A percentile compares a stretch with the other conserved stretches of the same genome.
These are phyloP conservation scores for Poeciliopsis presidionis DNA, from an alignment of 2,797 vertebrate genomes.

Conservation along the genomic window DNA sequence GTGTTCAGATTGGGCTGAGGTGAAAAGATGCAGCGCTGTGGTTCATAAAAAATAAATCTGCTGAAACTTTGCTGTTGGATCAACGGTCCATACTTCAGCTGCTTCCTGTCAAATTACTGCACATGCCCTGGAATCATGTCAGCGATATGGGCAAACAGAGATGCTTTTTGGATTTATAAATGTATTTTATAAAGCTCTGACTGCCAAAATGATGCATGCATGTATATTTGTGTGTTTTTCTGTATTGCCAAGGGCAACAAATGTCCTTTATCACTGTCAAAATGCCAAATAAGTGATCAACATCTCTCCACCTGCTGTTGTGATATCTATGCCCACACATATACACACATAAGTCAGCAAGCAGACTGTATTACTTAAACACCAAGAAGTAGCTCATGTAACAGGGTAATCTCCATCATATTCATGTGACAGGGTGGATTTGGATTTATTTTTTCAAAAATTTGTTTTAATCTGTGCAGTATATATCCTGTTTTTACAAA, in stretches of 20 bases:
- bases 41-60: conserved; percentile 22
- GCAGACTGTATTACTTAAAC: conserved; percentile 49
- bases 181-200: conserved; percentile 5
- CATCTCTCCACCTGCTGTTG: conserved; percentile 53
- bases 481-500: conserved; percentile 23
- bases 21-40: conserved; percentile 7
- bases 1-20: conserved; percentile 21
- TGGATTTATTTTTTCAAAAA: conserved; percentile 33
- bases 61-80: conserved; percentile 1
- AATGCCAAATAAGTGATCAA: conserved; percentile 72
- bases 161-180: conserved; percentile 25
- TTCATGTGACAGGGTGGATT: conserved; percentile 24
- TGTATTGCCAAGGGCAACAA: conserved; percentile 61
- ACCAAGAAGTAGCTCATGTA: conserved; percentile 30
- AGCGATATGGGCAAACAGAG: conserved; percentile 17
- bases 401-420: conserved; percentile 21
- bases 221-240: conserved; percentile 45
- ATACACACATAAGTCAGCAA: conserved; percentile 30
- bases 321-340: conserved; percentile 54
- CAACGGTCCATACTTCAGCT: conserved; percentile 8
- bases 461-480: conserved; percentile 16
- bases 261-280: conserved; percentile 73
- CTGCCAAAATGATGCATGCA: conserved; percentile 24
- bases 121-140: conserved; percentile 25
- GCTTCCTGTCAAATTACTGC: conserved; percentile 28